These are phyloP conservation scores for Tonatia bakeri DNA, from an alignment of 2,113 vertebrate species.

Conservation along the genomic window DNA sequence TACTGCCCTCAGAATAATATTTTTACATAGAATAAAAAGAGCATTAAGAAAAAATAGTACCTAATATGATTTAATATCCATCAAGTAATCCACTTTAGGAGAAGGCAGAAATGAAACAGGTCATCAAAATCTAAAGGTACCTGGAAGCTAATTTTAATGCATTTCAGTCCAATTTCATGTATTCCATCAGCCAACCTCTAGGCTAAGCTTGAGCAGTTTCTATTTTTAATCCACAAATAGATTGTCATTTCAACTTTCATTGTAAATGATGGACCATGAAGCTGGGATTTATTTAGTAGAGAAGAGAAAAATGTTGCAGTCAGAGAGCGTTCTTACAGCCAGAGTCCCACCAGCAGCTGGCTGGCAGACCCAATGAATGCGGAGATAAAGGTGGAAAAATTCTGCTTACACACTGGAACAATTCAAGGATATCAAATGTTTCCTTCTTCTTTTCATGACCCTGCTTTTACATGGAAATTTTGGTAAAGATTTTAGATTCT, in stretches of 20 bases:
- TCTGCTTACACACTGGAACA: background rate
- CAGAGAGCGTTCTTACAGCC: background rate
- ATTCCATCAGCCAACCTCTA: conserved; percentile 33
- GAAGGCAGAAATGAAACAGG: background rate
- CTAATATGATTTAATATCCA: conserved; percentile 35
- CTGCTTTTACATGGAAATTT: background rate
- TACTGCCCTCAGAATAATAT: background rate
- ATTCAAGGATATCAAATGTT: background rate
- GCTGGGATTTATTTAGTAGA: conserved; percentile 25
- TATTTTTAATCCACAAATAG: conserved; percentile 45
- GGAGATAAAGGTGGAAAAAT: background rate
- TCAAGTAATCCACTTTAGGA: conserved; percentile 28
- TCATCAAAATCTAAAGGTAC: conserved; percentile 34
- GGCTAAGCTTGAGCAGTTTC: conserved; percentile 14
- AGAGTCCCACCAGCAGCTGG: background rate
- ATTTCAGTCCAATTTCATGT: conserved; percentile 35
- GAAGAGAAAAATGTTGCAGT: background rate
- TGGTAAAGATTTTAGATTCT: background rate
- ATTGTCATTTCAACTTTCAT: conserved; percentile 38
- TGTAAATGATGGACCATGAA: background rate
- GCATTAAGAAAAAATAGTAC: background rate
- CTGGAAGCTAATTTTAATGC: conserved; percentile 4
- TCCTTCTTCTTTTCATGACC: background rate
- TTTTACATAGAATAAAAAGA: background rate
- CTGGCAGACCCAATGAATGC: background rate